Evolutionary conservation across 2,113 vertebrate species (phyloP).

Genomic region (Anhinga anhinga): DNA sequence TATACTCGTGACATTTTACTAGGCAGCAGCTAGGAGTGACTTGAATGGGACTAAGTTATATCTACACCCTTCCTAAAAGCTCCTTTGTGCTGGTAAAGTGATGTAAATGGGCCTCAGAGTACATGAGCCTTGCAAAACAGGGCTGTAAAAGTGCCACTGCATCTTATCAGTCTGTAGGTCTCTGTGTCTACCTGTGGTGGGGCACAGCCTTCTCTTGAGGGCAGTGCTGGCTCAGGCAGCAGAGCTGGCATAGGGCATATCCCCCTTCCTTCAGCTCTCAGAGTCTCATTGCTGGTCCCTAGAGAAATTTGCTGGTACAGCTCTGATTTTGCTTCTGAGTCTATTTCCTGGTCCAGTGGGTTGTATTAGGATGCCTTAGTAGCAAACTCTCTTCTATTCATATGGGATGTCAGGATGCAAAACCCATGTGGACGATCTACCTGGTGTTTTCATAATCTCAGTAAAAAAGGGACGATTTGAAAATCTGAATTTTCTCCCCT

Average conservation of each 20-base stretch:
- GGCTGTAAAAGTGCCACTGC: not conserved
- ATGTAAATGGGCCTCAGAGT: not conserved
- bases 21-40: not conserved
- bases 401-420: not conserved
- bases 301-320: not conserved
- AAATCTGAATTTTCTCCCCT: not conserved
- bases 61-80: not conserved
- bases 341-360: not conserved
- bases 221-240: not conserved
- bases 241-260: accelerated
- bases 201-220: not conserved
- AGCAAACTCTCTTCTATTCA: not conserved
- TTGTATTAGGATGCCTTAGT: not conserved
- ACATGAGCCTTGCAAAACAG: not conserved
- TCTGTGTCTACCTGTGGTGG: not conserved
- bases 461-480: not conserved
- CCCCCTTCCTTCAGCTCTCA: not conserved
- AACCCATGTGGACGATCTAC: not conserved
- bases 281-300: not conserved
- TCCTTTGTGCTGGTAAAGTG: not conserved
- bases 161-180: not conserved
- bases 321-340: not conserved
- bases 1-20: not conserved
- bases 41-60: not conserved
- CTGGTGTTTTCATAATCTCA: not conserved